These are phyloP conservation scores for Calidris pygmaea DNA, from an alignment of 2,113 vertebrate species.

Conservation along the genomic window DNA sequence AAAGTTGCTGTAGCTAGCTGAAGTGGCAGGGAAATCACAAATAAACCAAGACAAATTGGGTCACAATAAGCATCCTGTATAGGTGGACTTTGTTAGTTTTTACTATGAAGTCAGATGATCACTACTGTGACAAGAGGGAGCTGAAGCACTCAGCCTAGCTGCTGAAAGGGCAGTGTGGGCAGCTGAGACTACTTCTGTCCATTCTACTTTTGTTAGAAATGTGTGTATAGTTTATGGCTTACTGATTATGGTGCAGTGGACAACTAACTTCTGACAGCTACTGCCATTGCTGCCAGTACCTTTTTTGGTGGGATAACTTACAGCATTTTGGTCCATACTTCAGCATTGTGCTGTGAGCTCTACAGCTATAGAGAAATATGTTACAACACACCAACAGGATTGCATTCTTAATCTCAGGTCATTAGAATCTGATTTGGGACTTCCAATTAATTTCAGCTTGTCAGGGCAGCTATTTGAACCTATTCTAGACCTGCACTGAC, in stretches of 20 bases:
- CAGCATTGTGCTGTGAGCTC: neutral
- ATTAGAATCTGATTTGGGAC: neutral
- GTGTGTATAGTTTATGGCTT: neutral
- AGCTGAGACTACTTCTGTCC: neutral
- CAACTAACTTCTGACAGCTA: neutral
- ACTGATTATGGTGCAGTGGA: neutral
- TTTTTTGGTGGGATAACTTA: neutral
- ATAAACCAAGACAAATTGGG: neutral
- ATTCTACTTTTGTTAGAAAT: neutral
- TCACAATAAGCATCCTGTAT: neutral
- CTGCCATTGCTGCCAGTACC: neutral
- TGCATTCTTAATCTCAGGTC: neutral
- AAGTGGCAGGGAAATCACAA: neutral
- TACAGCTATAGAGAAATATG: neutral
- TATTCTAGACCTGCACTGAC: neutral
- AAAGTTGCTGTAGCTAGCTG: neutral
- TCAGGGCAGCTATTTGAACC: neutral
- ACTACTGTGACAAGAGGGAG: neutral
- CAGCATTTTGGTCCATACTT: neutral
- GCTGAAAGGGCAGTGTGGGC: neutral
- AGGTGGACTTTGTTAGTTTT: neutral
- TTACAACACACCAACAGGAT: neutral
- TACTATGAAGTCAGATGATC: neutral
- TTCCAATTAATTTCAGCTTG: neutral
- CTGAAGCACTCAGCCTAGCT: neutral